Percentiles rank a stretch among this genome's conserved stretches.
phyloP scores from a whole-genome alignment of 2,888 invertebrate species.

The Euzetes globulus region DNA sequence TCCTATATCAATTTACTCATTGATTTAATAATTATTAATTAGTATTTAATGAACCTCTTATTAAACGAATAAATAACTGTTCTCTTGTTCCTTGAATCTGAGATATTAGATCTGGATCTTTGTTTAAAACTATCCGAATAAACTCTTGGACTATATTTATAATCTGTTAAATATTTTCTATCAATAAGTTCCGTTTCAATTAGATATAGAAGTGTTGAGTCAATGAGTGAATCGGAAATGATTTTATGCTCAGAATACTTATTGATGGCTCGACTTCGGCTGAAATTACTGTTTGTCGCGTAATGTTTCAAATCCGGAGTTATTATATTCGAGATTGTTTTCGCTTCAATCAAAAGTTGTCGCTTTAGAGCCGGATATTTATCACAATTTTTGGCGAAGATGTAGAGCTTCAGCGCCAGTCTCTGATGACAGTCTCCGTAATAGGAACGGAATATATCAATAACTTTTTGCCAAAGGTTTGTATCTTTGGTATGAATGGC shows the following conservation, averaged over 20 bases:
- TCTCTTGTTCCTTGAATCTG: background rate
- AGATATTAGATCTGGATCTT: background rate
- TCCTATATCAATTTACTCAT: too few relatives aligned
- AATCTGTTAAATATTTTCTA: background rate
- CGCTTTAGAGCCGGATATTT: conserved; percentile 4
- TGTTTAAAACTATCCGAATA: background rate
- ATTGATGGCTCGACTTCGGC: background rate
- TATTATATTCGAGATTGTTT: background rate
- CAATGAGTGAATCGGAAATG: background rate
- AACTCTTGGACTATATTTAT: background rate
- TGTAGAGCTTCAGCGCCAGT: conserved; percentile 3
- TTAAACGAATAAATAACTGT: background rate
- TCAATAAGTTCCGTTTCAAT: conserved; percentile 1
- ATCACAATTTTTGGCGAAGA: background rate
- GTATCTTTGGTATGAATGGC: background rate
- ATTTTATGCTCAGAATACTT: background rate
- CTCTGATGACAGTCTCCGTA: conserved; percentile 13
- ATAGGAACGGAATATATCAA: background rate
- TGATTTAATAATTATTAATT: too few relatives aligned
- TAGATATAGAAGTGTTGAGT: conserved; percentile 6
- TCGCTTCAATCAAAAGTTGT: conserved; percentile 17
- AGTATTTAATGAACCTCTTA: too few relatives aligned
- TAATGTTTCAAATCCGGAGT: background rate
- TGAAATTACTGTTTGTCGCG: background rate
- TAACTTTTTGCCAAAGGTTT: background rate